Evolutionary conservation across 2,888 invertebrate genomes (phyloP).

Genomic region (Neuroscelio doddi): DNA sequence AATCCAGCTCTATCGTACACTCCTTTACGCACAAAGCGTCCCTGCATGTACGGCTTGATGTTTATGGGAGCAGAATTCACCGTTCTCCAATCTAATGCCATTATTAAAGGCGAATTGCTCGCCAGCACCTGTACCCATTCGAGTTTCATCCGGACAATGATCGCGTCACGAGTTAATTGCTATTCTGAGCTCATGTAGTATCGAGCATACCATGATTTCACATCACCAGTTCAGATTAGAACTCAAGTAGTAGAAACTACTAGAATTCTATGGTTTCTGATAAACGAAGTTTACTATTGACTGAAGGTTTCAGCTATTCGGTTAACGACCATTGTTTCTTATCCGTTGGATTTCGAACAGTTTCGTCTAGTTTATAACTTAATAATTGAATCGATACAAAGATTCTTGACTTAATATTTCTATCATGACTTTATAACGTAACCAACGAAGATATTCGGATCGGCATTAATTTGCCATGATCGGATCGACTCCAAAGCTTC

Average conservation of each 20-base stretch:
- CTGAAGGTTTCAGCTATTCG: too few relatives aligned
- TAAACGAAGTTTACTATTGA: slow-evolving; percentile 4
- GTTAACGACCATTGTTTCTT: too few relatives aligned
- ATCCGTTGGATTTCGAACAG: too few relatives aligned
- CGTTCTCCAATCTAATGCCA: slow-evolving; percentile 3
- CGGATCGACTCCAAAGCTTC: slow-evolving; percentile 54
- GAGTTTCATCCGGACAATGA: slow-evolving; percentile 7
- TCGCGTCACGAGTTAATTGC: slow-evolving; percentile 11
- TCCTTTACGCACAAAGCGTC: slow-evolving; percentile 20
- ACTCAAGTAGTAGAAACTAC: background rate
- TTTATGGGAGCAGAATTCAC: slow-evolving; percentile 7
- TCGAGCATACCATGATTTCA: slow-evolving; percentile 7
- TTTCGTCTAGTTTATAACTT: too few relatives aligned
- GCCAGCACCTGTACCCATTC: slow-evolving; percentile 13
- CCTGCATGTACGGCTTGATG: background rate
- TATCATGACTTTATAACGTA: too few relatives aligned
- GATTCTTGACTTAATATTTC: too few relatives aligned
- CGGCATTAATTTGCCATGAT: slow-evolving; percentile 61
- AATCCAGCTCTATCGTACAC: slow-evolving; percentile 8
- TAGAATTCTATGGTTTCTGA: background rate
- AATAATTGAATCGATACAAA: too few relatives aligned
- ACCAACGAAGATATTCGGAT: slow-evolving; percentile 54
- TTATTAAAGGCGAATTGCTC: slow-evolving; percentile 12
- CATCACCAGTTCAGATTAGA: background rate
- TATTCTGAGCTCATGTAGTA: background rate